Percentiles rank a stretch among this genome's conserved stretches.
These are phyloP conservation scores for Eubasilissa splendida DNA, from an alignment of 2,888 invertebrate species.

Conservation along the genomic window DNA sequence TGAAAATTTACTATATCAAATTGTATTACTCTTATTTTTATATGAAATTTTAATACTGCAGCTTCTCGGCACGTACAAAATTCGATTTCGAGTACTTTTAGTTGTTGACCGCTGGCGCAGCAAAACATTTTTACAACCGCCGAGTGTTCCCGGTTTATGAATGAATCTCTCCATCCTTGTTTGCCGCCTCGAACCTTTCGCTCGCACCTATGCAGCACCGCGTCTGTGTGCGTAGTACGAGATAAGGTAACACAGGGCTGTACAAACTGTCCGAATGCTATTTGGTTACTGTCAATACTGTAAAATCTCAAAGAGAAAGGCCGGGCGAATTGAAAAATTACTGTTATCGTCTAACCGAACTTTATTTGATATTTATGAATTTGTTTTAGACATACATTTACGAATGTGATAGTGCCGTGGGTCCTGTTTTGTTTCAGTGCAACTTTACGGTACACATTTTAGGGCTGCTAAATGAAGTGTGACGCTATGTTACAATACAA, in stretches of 20 bases:
- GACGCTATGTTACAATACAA: no score
- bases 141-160: constrained; percentile 52
- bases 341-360: no score
- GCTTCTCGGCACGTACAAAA: no score
- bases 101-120: constrained; percentile 12
- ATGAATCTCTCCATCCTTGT: constrained; percentile 46
- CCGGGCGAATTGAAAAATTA: neutral
- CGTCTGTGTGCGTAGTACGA: constrained; percentile 10
- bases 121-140: constrained; percentile 41
- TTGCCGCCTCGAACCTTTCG: constrained; percentile 30
- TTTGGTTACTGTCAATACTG: constrained; percentile 3
- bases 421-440: no score
- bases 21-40: no score
- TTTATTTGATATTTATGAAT: no score
- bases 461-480: no score
- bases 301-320: constrained; percentile 5
- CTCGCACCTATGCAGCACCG: constrained; percentile 33
- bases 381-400: no score
- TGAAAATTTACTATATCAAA: no score
- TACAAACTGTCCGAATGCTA: constrained; percentile 7
- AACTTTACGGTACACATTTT: no score
- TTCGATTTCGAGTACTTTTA: neutral
- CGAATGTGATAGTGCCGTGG: no score
- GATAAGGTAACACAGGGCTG: constrained; percentile 37
- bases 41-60: no score